Conservation (phyloP, 2,888 invertebrate species). For the Temnothorax rugatulus region DNA sequence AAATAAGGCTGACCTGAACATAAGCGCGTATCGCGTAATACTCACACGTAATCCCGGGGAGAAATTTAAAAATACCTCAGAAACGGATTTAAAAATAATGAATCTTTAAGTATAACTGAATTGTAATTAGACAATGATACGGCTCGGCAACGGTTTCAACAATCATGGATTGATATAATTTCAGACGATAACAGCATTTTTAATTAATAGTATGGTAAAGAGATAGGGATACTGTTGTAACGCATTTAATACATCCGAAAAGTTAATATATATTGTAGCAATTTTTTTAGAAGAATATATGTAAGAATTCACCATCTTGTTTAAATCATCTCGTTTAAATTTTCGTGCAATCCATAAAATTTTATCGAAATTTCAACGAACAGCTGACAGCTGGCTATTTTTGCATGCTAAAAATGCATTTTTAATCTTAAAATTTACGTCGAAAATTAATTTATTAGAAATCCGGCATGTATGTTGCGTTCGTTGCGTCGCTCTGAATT, state of each 20-base stretch:
- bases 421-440: not conserved
- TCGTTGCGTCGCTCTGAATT: not conserved
- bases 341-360: not conserved
- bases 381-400: not conserved
- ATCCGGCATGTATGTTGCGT: not conserved
- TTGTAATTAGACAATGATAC: not conserved
- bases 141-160: not conserved
- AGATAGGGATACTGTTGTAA: not conserved
- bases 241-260: not conserved
- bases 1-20: slow-evolving; percentile 11
- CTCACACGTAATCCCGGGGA: not conserved
- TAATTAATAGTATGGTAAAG: not conserved
- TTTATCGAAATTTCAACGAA: not conserved
- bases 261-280: not conserved
- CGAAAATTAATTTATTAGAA: not conserved
- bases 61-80: not conserved
- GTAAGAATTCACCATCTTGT: not conserved
- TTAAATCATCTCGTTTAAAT: slow-evolving; percentile 15
- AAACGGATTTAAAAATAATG: not conserved
- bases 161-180: not conserved
- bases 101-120: not conserved
- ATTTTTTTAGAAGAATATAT: not conserved
- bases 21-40: not conserved
- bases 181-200: not conserved
- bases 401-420: not conserved